These are phyloP conservation scores for Pterobdella sp. DNA, from an alignment of 2,888 invertebrate genomes.

Conservation along the genomic window DNA sequence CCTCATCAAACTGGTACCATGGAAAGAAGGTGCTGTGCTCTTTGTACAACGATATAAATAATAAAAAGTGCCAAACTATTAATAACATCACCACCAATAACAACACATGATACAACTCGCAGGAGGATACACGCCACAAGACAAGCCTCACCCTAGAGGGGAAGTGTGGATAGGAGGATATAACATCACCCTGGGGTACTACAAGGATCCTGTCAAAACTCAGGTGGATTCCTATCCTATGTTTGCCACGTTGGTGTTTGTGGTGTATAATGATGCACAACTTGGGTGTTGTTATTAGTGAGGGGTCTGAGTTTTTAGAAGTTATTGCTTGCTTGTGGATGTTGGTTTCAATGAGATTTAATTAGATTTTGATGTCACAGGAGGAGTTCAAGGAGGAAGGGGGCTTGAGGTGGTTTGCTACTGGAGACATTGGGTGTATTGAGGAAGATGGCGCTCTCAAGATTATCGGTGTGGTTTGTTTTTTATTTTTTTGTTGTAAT, in stretches of 20 bases:
- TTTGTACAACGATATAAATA: too few species aligned
- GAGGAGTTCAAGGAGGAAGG: conserved; percentile 65
- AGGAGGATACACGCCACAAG: conserved; percentile 74
- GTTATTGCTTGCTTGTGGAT: neutral
- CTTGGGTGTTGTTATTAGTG: conserved; percentile 27
- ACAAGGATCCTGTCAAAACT: conserved; percentile 78
- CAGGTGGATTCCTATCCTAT: conserved; percentile 50
- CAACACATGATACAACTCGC: conserved; percentile 19
- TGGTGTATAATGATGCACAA: conserved; percentile 66
- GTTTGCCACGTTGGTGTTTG: too few species aligned
- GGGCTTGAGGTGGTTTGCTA: conserved; percentile 70
- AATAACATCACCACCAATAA: neutral
- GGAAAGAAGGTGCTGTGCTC: conserved; percentile 85
- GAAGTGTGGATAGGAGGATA: conserved; percentile 83
- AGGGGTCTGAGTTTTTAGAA: neutral
- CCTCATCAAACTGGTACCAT: conserved; percentile 76
- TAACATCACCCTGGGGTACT: conserved; percentile 86
- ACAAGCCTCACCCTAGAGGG: conserved; percentile 75
- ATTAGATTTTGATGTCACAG: conserved; percentile 38
- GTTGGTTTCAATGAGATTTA: neutral
- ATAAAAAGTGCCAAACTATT: too few species aligned
- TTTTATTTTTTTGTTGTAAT: neutral
- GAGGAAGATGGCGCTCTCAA: conserved; percentile 86
- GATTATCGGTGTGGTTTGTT: conserved; percentile 71
- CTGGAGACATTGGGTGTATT: conserved; percentile 93